Evolutionary conservation across 1,140 invertebrate genomes (phyloP).

Genomic region (Manduca sexta): DNA sequence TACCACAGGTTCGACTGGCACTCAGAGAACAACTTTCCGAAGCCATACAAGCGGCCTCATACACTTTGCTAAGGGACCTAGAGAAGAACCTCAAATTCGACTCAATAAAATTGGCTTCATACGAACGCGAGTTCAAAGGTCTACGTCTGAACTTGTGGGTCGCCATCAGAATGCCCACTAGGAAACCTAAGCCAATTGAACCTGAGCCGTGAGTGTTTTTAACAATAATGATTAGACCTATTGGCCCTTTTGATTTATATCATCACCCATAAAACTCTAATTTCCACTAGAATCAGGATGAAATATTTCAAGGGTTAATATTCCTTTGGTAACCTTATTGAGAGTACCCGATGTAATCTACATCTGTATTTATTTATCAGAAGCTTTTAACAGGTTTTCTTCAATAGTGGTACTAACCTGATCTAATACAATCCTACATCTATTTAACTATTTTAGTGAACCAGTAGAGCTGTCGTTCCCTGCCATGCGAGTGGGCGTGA

Average conservation of each 20-base stretch:
- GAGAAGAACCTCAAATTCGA: constrained; percentile 39
- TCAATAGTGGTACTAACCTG: too few species aligned
- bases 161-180: constrained; percentile 49
- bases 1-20: constrained; percentile 38
- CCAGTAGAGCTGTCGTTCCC: constrained; percentile 54
- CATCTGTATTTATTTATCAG: too few species aligned
- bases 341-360: too few species aligned
- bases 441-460: constrained; percentile 28
- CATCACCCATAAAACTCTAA: too few species aligned
- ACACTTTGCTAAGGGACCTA: constrained; percentile 43
- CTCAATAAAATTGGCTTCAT: constrained; percentile 45
- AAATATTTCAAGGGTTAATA: too few species aligned
- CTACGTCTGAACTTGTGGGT: constrained; percentile 53
- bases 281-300: too few species aligned
- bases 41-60: constrained; percentile 53
- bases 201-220: constrained; percentile 34
- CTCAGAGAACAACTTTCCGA: constrained; percentile 40
- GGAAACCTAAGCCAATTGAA: constrained; percentile 45
- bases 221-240: not conserved
- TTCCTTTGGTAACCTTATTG: too few species aligned
- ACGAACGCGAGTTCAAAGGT: constrained; percentile 45
- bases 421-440: too few species aligned
- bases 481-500: constrained; percentile 41
- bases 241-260: too few species aligned
- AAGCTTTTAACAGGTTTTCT: too few species aligned